Evolutionary conservation across 2,113 vertebrate genomes (phyloP).

Genomic region (Panurus biarmicus): DNA sequence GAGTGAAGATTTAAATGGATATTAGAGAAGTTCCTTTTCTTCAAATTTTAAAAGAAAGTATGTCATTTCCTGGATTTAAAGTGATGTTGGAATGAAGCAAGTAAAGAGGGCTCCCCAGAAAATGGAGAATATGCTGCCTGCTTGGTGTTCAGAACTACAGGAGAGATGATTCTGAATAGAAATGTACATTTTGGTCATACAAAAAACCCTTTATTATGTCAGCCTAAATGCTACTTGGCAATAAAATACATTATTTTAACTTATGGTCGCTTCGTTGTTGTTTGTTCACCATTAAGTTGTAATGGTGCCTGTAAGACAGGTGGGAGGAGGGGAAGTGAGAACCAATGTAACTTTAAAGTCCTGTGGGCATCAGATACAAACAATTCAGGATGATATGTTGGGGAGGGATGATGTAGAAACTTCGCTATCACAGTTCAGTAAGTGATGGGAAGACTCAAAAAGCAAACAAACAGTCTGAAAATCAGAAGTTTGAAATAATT

Average conservation of each 20-base stretch:
- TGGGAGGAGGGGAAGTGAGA: neutral
- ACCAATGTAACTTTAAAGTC: neutral
- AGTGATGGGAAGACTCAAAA: neutral
- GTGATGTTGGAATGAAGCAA: neutral
- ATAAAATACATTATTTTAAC: conserved; percentile 17
- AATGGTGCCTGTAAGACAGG: neutral
- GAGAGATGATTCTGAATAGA: neutral
- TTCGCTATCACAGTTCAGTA: neutral
- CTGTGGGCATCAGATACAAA: neutral
- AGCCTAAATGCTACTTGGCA: neutral
- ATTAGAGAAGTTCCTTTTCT: neutral
- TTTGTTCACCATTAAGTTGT: neutral
- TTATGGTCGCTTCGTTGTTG: neutral
- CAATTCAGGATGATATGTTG: neutral
- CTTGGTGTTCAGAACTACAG: neutral
- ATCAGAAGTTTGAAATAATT: neutral
- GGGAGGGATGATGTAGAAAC: neutral
- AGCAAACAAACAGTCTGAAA: neutral
- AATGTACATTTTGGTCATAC: neutral
- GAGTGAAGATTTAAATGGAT: neutral
- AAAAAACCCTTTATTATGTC: neutral
- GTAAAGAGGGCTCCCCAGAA: neutral
- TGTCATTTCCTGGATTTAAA: neutral
- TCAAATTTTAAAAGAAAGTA: neutral
- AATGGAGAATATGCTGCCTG: neutral